Percentiles rank a stretch among this genome's conserved stretches.
Evolutionary conservation across 2,888 invertebrate species (phyloP).

Genomic region (Bombylius discolor): DNA sequence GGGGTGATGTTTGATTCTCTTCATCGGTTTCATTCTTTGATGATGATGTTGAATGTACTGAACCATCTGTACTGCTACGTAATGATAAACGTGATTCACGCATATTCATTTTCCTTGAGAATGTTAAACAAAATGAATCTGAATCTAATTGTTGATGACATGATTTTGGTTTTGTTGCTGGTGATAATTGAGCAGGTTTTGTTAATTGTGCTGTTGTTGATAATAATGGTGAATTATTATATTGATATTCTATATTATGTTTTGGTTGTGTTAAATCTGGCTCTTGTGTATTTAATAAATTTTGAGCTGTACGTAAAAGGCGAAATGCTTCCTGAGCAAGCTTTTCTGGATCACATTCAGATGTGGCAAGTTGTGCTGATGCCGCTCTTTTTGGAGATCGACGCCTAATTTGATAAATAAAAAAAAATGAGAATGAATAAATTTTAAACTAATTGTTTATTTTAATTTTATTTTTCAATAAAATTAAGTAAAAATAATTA

Average conservation of each 20-base stretch:
- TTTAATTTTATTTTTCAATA: no score
- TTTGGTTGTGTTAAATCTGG: constrained; percentile 39
- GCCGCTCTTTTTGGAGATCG: constrained; percentile 13
- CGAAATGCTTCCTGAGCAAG: constrained; percentile 53
- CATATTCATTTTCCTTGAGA: constrained; percentile 31
- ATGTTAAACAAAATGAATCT: constrained; percentile 14
- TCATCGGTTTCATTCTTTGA: constrained; percentile 15
- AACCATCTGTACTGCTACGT: constrained; percentile 35
- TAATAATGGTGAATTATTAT: not conserved
- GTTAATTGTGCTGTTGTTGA: constrained; percentile 6
- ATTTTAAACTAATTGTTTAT: not conserved
- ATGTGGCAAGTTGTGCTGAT: constrained; percentile 15
- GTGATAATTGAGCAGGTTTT: constrained; percentile 4
- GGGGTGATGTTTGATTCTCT: constrained; percentile 2
- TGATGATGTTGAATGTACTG: constrained; percentile 32
- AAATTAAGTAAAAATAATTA: no score
- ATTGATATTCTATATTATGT: constrained; percentile 2
- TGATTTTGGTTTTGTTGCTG: constrained; percentile 3
- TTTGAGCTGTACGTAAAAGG: constrained; percentile 50
- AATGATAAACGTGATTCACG: constrained; percentile 34
- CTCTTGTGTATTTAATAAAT: constrained; percentile 48
- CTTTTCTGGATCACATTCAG: constrained; percentile 47
- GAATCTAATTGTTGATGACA: constrained; percentile 6
- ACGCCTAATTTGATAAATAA: constrained; percentile 9
- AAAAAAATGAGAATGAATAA: not conserved